phyloP scores from a whole-genome alignment of 1,140 invertebrate genomes.

The Panonychus citri region DNA sequence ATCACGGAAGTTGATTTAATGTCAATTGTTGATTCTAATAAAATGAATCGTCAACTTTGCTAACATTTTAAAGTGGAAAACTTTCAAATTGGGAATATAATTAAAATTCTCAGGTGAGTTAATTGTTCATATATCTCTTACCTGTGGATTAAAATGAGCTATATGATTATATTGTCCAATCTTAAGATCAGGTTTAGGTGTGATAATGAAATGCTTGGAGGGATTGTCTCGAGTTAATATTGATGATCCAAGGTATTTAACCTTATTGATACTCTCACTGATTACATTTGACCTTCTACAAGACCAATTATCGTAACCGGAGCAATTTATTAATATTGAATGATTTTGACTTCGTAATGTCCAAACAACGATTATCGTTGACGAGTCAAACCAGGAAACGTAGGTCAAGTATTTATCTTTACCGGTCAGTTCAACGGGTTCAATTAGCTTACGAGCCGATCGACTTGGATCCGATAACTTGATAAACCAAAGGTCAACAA shows the following conservation, averaged over 20 bases:
- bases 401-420: conserved; percentile 7
- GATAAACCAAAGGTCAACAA: not conserved
- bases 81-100: no score
- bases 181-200: not conserved
- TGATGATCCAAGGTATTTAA: not conserved
- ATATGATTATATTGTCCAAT: conserved; percentile 2
- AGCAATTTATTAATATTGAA: conserved; percentile 2
- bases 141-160: not conserved
- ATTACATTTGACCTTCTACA: conserved; percentile 1
- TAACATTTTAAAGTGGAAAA: no score
- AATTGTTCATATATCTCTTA: not conserved
- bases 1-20: no score
- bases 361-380: conserved; percentile 6
- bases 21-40: no score
- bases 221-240: not conserved
- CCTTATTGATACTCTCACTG: not conserved
- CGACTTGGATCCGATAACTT: not conserved
- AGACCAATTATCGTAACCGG: not conserved
- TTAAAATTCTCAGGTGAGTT: no score
- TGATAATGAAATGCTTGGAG: not conserved
- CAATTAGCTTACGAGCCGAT: not conserved
- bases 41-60: no score
- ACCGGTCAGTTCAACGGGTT: not conserved
- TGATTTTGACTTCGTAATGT: conserved; percentile 4
- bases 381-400: conserved; percentile 4